Percentiles rank a stretch among this genome's conserved stretches.
phyloP scores from a whole-genome alignment of 2,797 vertebrate genomes.

The Lagocephalus sceleratus region DNA sequence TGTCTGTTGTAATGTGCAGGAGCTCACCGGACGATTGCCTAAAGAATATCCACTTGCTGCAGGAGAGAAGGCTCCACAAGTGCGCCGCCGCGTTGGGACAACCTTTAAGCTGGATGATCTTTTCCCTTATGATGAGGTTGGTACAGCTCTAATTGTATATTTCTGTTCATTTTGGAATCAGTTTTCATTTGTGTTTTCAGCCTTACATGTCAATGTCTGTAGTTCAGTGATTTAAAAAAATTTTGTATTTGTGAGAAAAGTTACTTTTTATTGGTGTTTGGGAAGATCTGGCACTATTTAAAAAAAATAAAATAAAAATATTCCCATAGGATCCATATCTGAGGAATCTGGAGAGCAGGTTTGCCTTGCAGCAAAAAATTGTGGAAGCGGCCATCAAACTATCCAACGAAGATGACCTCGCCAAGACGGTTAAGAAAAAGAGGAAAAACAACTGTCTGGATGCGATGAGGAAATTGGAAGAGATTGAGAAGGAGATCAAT shows the following conservation, averaged over 20 bases:
- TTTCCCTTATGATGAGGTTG: constrained; percentile 84
- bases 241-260: too few relatives aligned
- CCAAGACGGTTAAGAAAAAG: constrained; percentile 92
- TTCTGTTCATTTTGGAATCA: background rate
- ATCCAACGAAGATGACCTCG: constrained; percentile 83
- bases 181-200: constrained; percentile 1
- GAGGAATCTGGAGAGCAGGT: constrained; percentile 89
- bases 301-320: too few relatives aligned
- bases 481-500: constrained; percentile 89
- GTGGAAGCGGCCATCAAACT: constrained; percentile 92
- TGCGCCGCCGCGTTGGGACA: constrained; percentile 87
- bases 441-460: constrained; percentile 86
- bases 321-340: constrained; percentile 91
- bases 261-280: too few relatives aligned
- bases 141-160: background rate
- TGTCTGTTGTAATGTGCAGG: constrained; percentile 73
- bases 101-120: constrained; percentile 89
- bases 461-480: constrained; percentile 85
- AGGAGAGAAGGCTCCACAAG: constrained; percentile 86
- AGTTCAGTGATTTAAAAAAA: too few relatives aligned
- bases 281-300: background rate
- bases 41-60: constrained; percentile 87
- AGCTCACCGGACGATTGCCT: constrained; percentile 89
- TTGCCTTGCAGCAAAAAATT: constrained; percentile 92
- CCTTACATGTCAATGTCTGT: too few relatives aligned